Conservation (phyloP, 2,797 vertebrate species). For the Novumbra hubbsi region DNA sequence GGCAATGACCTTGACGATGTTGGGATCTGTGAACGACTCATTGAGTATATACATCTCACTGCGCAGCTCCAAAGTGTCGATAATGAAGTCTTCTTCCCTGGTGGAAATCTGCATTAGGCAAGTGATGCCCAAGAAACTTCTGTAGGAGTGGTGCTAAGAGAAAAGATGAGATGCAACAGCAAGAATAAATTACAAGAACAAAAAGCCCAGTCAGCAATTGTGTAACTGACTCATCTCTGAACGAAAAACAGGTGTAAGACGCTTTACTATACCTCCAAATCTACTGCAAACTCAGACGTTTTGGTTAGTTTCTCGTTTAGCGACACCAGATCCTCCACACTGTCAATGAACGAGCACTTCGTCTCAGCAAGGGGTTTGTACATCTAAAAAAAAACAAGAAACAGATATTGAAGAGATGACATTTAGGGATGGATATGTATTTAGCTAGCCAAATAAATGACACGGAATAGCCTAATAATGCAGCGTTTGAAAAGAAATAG, state of each 20-base stretch:
- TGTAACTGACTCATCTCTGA: neutral
- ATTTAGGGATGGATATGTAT: neutral
- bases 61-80: conserved; percentile 88
- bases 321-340: conserved; percentile 84
- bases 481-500: no score
- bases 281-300: conserved; percentile 87
- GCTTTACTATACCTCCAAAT: conserved; percentile 84
- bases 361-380: conserved; percentile 80
- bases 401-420: neutral
- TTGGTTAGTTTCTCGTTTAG: conserved; percentile 87
- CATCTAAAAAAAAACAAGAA: conserved; percentile 67
- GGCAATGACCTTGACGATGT: conserved; percentile 86
- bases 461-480: no score
- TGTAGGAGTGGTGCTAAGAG: conserved; percentile 92
- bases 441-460: no score
- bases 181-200: neutral
- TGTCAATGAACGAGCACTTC: conserved; percentile 79
- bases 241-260: neutral
- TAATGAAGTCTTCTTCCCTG: conserved; percentile 88
- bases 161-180: conserved; percentile 9
- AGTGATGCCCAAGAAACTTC: conserved; percentile 92
- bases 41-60: conserved; percentile 90
- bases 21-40: conserved; percentile 89
- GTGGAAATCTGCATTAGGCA: conserved; percentile 97
- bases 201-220: neutral